Base-by-base conservation (phyloP, 1,140 invertebrate species). In the Drosophila sp. region DNA sequence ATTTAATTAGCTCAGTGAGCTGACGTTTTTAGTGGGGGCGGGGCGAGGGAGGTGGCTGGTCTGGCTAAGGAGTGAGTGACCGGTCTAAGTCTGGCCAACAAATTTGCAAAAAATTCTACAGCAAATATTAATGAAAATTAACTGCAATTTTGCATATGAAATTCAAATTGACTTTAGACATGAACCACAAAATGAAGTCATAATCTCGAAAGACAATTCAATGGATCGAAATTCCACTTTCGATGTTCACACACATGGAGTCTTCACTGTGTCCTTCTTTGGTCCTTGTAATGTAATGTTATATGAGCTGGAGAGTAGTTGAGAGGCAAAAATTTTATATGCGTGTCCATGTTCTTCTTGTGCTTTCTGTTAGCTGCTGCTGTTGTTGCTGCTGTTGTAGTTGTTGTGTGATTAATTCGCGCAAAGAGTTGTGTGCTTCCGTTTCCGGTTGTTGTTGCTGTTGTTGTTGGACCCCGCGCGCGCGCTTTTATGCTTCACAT, bases 351-450 rank as follows among this genome's bases (percentile, higher is more conserved):
- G 60, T 62, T 62, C 60, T 47, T 62, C 72, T 75, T 65, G 72
- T 75, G 17, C 17, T 17, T 17, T 17, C 33, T 35, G 33, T 35
- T 35, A 8, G 69, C 66, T 60, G 58, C 44, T 70, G 73, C 60
- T 76, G 47, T 44, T 66, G 56, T 55, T 56, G 25, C 38, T 44
- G 69, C 35, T 68, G 77, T 70, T 85, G 82, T 75, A 72, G 67
- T 82, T 68, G 83, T 81, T 83, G 76, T 87, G 84, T 87, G 84
- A 87, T 87, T 87, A 87, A 87, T 87, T 87, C 84, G 84, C 84
- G 84, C 84, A 87, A 87, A 87, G 83, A 86, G 84, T 87, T 87
- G 84, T 87, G 80, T 71, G 84, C 84, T 87, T 87, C 84, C 84
- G 84, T 70, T 87, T 87, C 84, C 84, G 84, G 84, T 84, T 80